Conservation (phyloP, 2,797 vertebrate genomes). For the Lacerta viridis region DNA sequence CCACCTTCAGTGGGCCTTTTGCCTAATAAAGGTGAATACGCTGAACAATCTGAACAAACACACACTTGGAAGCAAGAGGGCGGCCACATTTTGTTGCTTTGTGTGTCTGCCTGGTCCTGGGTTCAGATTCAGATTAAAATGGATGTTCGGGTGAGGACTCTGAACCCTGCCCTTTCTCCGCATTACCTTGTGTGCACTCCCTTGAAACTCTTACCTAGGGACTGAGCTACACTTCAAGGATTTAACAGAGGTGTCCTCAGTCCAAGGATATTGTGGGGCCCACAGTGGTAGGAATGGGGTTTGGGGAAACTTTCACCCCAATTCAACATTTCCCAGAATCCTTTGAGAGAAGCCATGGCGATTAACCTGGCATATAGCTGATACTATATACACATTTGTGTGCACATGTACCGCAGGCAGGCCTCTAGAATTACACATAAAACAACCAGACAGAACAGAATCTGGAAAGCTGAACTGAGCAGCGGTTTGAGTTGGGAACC, state of each 20-base stretch:
- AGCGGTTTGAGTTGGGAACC: no score
- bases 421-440: neutral
- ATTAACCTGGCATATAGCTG: no score
- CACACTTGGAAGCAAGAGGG: neutral
- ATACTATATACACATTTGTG: no score
- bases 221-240: neutral
- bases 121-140: neutral
- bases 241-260: neutral
- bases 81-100: neutral
- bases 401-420: neutral
- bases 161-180: no score
- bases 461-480: neutral
- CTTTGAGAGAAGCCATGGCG: neutral
- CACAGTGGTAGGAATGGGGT: no score
- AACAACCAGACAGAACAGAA: neutral
- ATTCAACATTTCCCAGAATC: no score
- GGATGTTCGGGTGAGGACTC: neutral
- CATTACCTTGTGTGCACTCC: neutral
- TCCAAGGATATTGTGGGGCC: neutral
- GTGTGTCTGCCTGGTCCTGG: neutral
- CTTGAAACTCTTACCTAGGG: neutral
- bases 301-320: neutral
- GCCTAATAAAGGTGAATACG: neutral
- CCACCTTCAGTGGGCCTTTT: neutral
- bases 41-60: neutral